Evolutionary conservation across 2,888 invertebrate genomes (phyloP).

Genomic region (Phaedon cochleariae): DNA sequence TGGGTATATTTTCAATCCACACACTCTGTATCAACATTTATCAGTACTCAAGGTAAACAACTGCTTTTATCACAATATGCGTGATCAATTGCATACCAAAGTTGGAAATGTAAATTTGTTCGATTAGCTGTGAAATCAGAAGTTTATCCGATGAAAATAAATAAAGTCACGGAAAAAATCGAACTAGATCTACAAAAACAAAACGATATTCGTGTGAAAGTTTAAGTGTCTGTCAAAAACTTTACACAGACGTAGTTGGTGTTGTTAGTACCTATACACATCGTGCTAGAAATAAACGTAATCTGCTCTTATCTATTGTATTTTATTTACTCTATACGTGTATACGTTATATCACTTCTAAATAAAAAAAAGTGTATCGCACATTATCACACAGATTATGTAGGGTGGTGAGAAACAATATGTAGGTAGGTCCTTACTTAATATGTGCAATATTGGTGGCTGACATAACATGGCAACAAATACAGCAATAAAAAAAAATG

Average conservation of each 20-base stretch:
- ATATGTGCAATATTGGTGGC: constrained; percentile 6
- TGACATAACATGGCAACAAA: constrained; percentile 23
- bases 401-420: constrained; percentile 11
- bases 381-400: not conserved
- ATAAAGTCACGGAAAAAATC: not conserved
- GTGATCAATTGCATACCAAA: no score
- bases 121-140: not conserved
- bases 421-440: not conserved
- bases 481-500: constrained; percentile 19
- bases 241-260: no score
- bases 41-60: no score
- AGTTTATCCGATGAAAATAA: no score
- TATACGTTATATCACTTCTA: not conserved
- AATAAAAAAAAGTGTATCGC: not conserved
- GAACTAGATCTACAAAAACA: not conserved
- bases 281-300: not conserved
- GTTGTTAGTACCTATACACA: not conserved
- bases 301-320: not conserved
- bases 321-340: not conserved
- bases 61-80: no score
- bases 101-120: not conserved
- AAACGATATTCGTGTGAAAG: not conserved
- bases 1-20: no score
- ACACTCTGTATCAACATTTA: no score
- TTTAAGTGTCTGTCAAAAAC: not conserved